phyloP scores from a whole-genome alignment of 2,888 invertebrate species.

The Cantharis lateralis region DNA sequence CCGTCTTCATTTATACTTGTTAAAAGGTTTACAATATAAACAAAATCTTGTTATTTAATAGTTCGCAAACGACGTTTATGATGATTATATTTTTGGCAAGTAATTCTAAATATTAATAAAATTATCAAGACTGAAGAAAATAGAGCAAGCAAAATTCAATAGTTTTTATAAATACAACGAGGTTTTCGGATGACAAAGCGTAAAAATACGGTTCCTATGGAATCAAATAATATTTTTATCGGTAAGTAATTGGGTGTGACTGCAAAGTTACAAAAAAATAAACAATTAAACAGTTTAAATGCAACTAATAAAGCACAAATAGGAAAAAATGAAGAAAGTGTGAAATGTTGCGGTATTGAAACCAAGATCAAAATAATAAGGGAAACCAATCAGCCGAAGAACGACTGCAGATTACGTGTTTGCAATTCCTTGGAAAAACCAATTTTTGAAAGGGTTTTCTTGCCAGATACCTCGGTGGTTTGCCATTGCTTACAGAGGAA shows the following conservation, averaged over 20 bases:
- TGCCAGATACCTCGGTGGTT: too few species aligned
- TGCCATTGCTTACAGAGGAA: too few species aligned
- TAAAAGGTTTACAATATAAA: neutral
- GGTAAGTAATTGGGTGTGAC: neutral
- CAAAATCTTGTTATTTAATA: neutral
- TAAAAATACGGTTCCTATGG: neutral
- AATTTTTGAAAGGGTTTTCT: too few species aligned
- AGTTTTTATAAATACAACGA: too few species aligned
- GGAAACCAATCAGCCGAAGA: neutral
- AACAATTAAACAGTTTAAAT: neutral
- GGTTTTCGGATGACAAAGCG: neutral
- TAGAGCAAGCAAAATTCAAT: neutral
- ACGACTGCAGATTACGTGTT: neutral
- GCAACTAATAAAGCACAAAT: neutral
- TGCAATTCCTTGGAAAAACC: too few species aligned
- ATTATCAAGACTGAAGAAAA: too few species aligned
- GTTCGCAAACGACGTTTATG: neutral
- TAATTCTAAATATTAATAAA: neutral
- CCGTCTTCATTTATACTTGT: neutral
- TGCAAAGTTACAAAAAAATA: neutral
- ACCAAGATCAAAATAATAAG: neutral
- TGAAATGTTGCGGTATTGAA: neutral
- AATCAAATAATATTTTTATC: neutral
- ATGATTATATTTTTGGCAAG: neutral
- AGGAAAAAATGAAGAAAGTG: neutral